Base-by-base conservation (phyloP, 2,797 vertebrate genomes). In the Sphenodon punctatus region DNA sequence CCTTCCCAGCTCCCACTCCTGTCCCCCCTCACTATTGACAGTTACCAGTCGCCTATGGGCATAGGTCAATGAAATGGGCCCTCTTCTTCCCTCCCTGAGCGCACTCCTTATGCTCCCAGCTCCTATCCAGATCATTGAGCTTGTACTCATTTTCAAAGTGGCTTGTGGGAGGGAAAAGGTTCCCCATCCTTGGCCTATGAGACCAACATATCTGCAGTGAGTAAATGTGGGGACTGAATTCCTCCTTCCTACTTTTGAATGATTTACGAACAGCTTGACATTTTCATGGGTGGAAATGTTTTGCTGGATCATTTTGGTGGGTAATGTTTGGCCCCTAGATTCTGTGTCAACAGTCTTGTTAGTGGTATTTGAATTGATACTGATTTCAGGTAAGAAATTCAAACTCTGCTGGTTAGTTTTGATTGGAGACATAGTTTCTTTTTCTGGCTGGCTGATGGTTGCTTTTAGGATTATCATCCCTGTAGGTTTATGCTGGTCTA, bases 361-460 rank as follows among this genome's bases (percentile, higher is more conserved):
- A 17, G 1, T 12, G 4, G 1, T 1, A 13, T 15, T 32, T n/a
- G n/a, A n/a, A n/a, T n/a, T n/a, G n/a, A n/a, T n/a, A n/a, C n/a
- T n/a, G n/a, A 46, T 0, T 25, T 1, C 8, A 39, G 39, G 2
- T 0, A 1, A 5, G 15, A 3, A 13, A 38, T 48, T 66, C 14
- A 16, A 39, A 78, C 59, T 42, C 71, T 0, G 0, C 2, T 46
- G 59, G 34, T 4, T 42, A 3, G 3, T 71, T 39, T 12, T 49
- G 22, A 39, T 0, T 13, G 32, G 67, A 27, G 74, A 61, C 36
- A 17, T 0, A 0, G 0, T 19, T 61, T 51, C 10, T 2, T 43
- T 71, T 83, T n/a, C 48, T 89, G 41, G 12, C 17, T 60, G 53
- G 17, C 38, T 43, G 45, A 67, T 1, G 13, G 2, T 2, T 25